These are phyloP conservation scores for Pyrocephalus nanus DNA, from an alignment of 2,797 vertebrate species.

Conservation along the genomic window DNA sequence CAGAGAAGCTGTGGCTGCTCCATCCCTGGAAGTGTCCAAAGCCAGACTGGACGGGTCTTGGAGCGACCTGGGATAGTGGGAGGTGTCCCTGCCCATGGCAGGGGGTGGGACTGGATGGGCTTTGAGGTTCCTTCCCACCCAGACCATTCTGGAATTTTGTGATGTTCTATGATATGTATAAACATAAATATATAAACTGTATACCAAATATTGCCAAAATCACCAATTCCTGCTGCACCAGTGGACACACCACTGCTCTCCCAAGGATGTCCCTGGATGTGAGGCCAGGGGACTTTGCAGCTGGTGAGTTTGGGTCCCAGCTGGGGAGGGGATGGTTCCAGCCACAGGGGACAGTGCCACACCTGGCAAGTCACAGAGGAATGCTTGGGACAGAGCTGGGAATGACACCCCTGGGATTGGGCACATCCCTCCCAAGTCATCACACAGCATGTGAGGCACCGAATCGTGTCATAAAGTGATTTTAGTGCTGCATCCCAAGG, in stretches of 20 bases:
- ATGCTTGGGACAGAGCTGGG: not conserved
- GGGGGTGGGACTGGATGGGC: not conserved
- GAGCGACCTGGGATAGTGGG: not conserved
- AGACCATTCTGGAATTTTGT: not conserved
- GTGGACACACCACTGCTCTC: no score
- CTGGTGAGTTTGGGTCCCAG: not conserved
- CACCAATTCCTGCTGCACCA: not conserved
- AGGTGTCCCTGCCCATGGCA: not conserved
- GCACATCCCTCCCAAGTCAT: not conserved
- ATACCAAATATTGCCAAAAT: not conserved
- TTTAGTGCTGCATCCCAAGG: not conserved
- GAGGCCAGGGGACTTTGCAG: no score
- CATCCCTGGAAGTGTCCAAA: not conserved
- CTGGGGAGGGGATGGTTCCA: not conserved
- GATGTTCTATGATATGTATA: not conserved
- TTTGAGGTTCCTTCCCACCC: not conserved
- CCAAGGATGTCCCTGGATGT: no score
- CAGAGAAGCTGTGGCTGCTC: not conserved
- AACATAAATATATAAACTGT: not conserved
- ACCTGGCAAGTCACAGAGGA: not conserved
- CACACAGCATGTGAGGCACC: not conserved
- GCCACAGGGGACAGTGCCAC: not conserved
- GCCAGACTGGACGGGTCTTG: rapidly evolving
- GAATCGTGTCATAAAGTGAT: not conserved
- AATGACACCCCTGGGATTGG: not conserved